These are phyloP conservation scores for Solea senegalensis DNA, from an alignment of 2,113 vertebrate species.

Conservation along the genomic window DNA sequence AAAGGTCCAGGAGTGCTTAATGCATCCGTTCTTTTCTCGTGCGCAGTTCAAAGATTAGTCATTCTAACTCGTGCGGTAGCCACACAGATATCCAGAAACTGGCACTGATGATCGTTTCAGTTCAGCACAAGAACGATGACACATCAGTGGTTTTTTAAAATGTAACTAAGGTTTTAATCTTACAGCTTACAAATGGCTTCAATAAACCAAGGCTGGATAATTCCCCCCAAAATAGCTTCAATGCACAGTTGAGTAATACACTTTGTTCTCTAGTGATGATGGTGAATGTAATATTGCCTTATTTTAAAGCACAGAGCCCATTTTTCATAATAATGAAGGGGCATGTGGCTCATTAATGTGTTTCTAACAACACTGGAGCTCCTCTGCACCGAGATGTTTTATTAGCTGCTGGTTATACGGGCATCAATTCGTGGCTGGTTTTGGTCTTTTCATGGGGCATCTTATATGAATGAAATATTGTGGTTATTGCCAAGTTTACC, in stretches of 20 bases:
- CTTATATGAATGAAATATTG: not conserved
- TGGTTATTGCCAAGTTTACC: not conserved
- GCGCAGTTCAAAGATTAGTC: not conserved
- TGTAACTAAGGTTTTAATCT: not conserved
- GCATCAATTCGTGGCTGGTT: not conserved
- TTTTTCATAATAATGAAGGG: slow-evolving; percentile 14
- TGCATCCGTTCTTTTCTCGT: not conserved
- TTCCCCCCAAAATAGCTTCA: not conserved
- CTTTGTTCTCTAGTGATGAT: not conserved
- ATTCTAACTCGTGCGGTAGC: not conserved
- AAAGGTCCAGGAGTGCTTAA: not conserved
- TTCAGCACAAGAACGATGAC: not conserved
- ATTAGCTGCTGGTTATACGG: not conserved
- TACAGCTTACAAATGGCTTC: not conserved
- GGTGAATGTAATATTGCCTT: not conserved
- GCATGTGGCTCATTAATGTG: not conserved
- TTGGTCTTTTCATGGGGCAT: not conserved
- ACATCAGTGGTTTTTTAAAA: not conserved
- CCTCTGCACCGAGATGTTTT: not conserved
- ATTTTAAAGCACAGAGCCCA: slow-evolving; percentile 2
- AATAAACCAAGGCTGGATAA: not conserved
- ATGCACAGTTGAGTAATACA: not conserved
- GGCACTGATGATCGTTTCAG: not conserved
- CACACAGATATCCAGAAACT: not conserved
- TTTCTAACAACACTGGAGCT: not conserved